A percentile compares a stretch with the other conserved stretches of the same genome.
Evolutionary conservation across 2,113 vertebrate genomes (phyloP).

Genomic region (Puma concolor): DNA sequence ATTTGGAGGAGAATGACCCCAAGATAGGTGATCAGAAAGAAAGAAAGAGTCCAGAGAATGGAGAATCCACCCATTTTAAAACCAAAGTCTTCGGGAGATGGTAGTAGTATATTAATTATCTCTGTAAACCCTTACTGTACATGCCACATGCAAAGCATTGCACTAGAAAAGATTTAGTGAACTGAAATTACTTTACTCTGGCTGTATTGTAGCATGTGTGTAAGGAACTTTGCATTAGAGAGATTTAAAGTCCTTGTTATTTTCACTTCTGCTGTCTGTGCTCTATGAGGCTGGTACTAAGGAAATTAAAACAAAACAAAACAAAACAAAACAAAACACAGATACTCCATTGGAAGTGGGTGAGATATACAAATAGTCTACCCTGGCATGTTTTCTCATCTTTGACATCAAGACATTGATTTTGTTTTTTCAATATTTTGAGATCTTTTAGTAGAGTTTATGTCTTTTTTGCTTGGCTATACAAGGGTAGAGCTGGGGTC

Average conservation of each 20-base stretch:
- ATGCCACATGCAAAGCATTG: background rate
- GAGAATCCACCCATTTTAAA: conserved; percentile 15
- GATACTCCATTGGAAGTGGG: background rate
- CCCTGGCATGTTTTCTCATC: background rate
- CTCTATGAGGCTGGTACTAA: background rate
- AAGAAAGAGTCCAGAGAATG: background rate
- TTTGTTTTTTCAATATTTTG: background rate
- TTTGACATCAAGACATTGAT: background rate
- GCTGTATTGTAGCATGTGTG: background rate
- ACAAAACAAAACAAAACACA: background rate
- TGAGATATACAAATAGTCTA: background rate
- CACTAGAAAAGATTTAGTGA: background rate
- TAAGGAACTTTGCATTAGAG: background rate
- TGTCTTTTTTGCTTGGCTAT: background rate
- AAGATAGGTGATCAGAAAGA: background rate
- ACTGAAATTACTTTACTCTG: background rate
- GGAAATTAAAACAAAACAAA: background rate
- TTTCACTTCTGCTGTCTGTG: background rate
- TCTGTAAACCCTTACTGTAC: background rate
- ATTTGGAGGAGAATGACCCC: background rate
- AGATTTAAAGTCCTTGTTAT: background rate
- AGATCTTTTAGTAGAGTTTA: background rate
- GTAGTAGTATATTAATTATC: background rate
- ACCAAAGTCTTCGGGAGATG: background rate
- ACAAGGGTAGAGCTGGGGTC: background rate